These are phyloP conservation scores for Thecocarcelia acutangulata DNA, from an alignment of 2,888 invertebrate genomes.

Conservation along the genomic window DNA sequence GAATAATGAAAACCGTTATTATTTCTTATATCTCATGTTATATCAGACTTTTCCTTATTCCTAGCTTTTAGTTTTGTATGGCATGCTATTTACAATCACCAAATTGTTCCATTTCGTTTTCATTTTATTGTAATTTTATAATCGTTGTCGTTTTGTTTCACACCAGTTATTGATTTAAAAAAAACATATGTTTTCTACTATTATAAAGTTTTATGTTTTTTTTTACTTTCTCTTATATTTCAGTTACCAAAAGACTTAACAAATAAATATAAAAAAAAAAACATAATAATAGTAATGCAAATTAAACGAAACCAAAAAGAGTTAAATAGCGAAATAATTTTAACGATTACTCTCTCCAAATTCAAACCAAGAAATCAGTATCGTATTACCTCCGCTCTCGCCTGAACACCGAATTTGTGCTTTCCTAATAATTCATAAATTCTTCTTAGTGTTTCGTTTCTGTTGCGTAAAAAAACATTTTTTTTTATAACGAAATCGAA, in stretches of 20 bases:
- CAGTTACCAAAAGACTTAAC: constrained; percentile 67
- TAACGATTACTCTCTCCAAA: constrained; percentile 27
- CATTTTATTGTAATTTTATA: too few relatives aligned
- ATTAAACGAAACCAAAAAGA: constrained; percentile 45
- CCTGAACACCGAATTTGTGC: constrained; percentile 5
- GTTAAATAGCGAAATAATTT: constrained; percentile 23
- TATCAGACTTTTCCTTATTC: too few relatives aligned
- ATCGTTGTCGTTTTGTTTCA: constrained; percentile 29
- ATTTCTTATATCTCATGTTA: too few relatives aligned
- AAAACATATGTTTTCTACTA: constrained; percentile 24
- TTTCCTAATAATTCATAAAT: neutral
- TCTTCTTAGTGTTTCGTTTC: constrained; percentile 25
- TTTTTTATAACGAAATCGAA: constrained; percentile 23
- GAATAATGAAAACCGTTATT: too few relatives aligned
- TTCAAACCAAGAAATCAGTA: constrained; percentile 25
- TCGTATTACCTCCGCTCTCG: constrained; percentile 21
- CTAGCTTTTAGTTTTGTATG: too few relatives aligned
- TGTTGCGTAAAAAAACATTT: neutral
- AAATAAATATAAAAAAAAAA: constrained; percentile 36
- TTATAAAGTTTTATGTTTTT: constrained; percentile 56
- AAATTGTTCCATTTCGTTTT: too few relatives aligned
- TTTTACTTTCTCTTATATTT: constrained; percentile 66
- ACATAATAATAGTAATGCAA: constrained; percentile 26
- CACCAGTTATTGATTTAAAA: constrained; percentile 11
- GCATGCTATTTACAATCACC: too few relatives aligned